Percentiles rank a stretch among this genome's conserved stretches.
These are phyloP conservation scores for Bufo gargarizans DNA, from an alignment of 2,113 vertebrate genomes.

Conservation along the genomic window DNA sequence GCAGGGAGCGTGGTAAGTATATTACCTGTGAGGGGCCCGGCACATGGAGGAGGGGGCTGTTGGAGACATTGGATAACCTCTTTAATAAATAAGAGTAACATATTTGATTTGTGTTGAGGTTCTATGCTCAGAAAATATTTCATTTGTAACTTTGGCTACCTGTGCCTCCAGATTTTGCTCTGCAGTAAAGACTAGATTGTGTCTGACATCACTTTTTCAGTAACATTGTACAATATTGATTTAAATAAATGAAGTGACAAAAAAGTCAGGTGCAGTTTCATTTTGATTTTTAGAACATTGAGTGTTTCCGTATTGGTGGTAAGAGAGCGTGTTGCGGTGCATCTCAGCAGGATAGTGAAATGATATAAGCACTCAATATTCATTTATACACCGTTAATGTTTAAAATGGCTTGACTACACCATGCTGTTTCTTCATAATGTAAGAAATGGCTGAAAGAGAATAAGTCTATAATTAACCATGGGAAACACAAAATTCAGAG, in stretches of 20 bases:
- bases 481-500: neutral
- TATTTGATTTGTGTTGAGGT: too few species aligned
- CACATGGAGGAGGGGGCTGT: too few species aligned
- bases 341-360: neutral
- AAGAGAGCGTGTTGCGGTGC: neutral
- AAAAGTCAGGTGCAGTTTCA: neutral
- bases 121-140: neutral
- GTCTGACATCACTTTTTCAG: too few species aligned
- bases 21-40: too few species aligned
- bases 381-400: neutral
- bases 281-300: neutral
- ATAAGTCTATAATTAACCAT: neutral
- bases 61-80: too few species aligned
- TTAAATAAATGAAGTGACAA: neutral
- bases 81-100: too few species aligned
- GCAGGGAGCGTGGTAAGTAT: too few species aligned
- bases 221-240: neutral
- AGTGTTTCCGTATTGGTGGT: neutral
- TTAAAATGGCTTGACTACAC: neutral
- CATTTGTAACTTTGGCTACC: neutral
- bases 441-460: neutral
- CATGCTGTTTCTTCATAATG: neutral
- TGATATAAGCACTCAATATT: neutral
- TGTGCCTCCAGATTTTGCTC: neutral
- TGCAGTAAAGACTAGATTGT: too few species aligned